Evolutionary conservation across 2,113 vertebrate genomes (phyloP), one percentile per base, ranked within the genome.

Genomic region (Eulacestoma nigropectus): DNA sequence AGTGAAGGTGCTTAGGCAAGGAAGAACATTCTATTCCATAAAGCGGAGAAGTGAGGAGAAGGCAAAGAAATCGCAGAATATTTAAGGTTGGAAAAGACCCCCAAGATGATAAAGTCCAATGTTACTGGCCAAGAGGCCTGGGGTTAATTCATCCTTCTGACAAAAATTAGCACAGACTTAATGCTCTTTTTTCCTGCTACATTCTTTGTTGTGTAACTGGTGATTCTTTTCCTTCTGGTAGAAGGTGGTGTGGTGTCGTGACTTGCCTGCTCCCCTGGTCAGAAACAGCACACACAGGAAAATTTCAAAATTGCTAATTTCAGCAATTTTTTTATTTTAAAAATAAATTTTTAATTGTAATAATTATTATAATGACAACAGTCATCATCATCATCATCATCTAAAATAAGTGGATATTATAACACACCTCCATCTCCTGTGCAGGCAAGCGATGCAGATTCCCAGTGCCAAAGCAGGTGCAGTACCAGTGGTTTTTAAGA

Each of bases 361-460:
- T 35, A 29, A 42, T 29, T 25, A 20, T 19, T 42, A 3, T 18
- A 18, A 69, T 4, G 7, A 27, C 17, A 57, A 17, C 11, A 15
- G 12, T n/a, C 39, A 12, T 19, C 53, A 79, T n/a, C 15, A 50
- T n/a, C 30, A 49, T 39, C n/a, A 49, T 29, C 17, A 30, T 42
- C 37, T 11, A 60, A 52, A 72, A 32, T 20, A 62, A 62, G 29
- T 42, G 21, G 56, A 7, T 35, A 3, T 42, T 35, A 8, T 8
- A 19, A 16, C 16, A 44, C 21, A 44, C 6, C 32, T 32, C 39
- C 17, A 3, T 7, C 39, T 44, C 56, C 56, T 13, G 5, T 44
- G 32, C 8, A 16, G 1, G 0, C 13, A 30, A 60, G 16, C 0
- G 0, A 21, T 32, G 21, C 21, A 20, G 16, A 35, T 26, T 35